Evolutionary conservation across 1,140 invertebrate genomes (phyloP).

Genomic region (Phenacoccus solenopsis): DNA sequence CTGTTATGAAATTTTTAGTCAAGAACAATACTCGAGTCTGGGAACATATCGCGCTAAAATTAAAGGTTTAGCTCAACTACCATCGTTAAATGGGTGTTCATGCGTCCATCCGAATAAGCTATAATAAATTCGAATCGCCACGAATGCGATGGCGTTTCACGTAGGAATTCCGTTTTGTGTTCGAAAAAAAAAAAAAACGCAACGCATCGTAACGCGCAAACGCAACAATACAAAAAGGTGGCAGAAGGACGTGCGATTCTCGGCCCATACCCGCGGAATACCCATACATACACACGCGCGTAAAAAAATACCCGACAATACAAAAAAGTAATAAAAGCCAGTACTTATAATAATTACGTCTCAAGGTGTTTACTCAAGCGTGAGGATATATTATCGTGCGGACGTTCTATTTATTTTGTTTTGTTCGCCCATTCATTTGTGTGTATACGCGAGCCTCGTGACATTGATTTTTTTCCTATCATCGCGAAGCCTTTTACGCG

Average conservation of each 20-base stretch:
- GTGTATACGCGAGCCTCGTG: not conserved
- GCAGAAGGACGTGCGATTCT: not conserved
- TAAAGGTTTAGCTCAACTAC: no score
- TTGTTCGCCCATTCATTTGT: not conserved
- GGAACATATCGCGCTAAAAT: no score
- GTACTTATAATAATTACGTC: not conserved
- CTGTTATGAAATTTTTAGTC: no score
- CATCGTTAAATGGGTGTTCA: no score
- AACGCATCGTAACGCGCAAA: not conserved
- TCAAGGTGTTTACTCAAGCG: slow-evolving; percentile 1
- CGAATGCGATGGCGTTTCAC: no score
- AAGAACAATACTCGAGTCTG: no score
- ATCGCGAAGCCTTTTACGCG: not conserved
- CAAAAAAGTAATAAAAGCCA: not conserved
- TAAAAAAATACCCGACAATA: no score
- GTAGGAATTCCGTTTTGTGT: no score
- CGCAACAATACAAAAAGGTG: not conserved
- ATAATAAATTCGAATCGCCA: no score
- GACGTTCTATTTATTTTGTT: not conserved
- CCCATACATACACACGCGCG: not conserved
- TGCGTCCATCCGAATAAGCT: no score
- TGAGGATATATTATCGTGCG: slow-evolving; percentile 1
- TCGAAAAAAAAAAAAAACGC: no score
- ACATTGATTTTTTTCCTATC: not conserved
- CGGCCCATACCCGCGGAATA: not conserved